Evolutionary conservation across 2,113 vertebrate species (phyloP), one percentile per base, ranked within the genome.

Genomic region (Odontesthes bonariensis): DNA sequence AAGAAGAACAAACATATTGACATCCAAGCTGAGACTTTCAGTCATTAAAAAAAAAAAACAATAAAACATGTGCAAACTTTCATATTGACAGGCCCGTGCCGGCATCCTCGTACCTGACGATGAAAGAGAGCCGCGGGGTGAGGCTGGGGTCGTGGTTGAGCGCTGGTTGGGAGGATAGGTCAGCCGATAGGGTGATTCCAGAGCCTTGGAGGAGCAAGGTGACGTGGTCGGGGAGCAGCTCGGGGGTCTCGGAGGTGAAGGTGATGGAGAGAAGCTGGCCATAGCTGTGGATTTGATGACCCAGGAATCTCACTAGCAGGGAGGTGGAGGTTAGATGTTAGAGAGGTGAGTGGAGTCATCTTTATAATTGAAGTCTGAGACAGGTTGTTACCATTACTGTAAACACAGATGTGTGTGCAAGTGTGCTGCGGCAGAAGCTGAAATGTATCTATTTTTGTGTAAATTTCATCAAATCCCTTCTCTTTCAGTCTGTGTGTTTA

Each of bases 221-320:
- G 73, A 95, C 47, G 0, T 7, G 75, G 31, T 75, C 0, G 2
- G 91, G 79, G 84, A 87, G 73, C 31, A 90, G 86, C 56, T 92
- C 40, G 0, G 67, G 56, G 19, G 73, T 79, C 60, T 95, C 94
- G 0, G 73, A 90, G 49, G 67, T 69, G 91, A 98, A 95, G 72
- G 90, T 91, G 88, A 98, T 76, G 6, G 90, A 92, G 79, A 98
- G 93, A 65, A 88, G 79, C 89, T 96, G 96, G 66, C 96, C 93
- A 0, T 98, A 98, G 91, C 96, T 98, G 89, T 95, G 74, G 66
- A 65, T 83, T 81, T 94, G 95, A 80, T 94, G 89, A 76, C 94
- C 95, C 84, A 97, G 93, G 86, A 97, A 98, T 81, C 93, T 96
- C 68, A 90, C 97, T 99, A 52, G 62, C 31, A 51, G 52, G 57